Conservation (phyloP, 2,888 invertebrate species). For the Podabrus alpinus region DNA sequence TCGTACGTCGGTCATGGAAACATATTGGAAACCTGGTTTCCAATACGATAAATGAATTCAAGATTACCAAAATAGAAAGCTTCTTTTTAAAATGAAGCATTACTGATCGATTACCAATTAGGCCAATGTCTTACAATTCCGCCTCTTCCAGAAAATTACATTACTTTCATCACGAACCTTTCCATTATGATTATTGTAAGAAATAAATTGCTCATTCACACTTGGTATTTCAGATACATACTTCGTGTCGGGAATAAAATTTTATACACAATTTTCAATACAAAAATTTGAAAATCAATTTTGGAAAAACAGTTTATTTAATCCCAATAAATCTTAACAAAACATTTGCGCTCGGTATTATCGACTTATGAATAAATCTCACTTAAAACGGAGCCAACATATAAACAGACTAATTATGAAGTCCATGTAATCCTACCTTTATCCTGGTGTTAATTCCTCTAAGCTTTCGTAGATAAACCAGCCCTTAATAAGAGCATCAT, state of each 20-base stretch:
- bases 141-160: not conserved
- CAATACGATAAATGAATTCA: not conserved
- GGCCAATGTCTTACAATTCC: not conserved
- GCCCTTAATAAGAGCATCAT: not conserved
- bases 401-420: not conserved
- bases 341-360: no score
- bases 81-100: not conserved
- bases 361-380: no score
- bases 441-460: not conserved
- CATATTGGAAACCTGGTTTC: not conserved
- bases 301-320: not conserved
- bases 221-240: not conserved
- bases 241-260: not conserved
- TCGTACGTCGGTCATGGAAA: not conserved
- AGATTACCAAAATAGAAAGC: not conserved
- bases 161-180: not conserved
- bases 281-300: not conserved
- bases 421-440: not conserved
- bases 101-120: not conserved
- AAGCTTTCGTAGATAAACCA: not conserved
- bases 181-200: not conserved
- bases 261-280: not conserved
- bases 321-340: no score
- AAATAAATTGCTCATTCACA: not conserved
- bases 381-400: not conserved